phyloP scores from a whole-genome alignment of 2,113 vertebrate species.

The Castor canadensis region DNA sequence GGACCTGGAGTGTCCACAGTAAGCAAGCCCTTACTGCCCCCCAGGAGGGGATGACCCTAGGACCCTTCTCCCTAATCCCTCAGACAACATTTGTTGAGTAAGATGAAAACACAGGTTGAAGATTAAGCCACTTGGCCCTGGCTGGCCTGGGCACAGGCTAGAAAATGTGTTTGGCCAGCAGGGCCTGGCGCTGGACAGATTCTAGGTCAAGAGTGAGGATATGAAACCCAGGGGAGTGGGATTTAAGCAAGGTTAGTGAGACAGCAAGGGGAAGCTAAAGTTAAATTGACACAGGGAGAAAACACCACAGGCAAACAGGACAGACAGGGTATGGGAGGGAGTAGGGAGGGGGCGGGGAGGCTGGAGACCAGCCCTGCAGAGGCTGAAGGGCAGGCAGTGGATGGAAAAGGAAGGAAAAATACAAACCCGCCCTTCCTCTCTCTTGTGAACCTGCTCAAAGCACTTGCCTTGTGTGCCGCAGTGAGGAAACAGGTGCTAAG shows the following conservation, averaged over 20 bases:
- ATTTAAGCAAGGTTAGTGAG: background rate
- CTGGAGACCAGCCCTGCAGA: background rate
- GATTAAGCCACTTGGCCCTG: constrained; percentile 71
- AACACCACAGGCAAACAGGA: background rate
- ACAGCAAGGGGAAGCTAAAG: background rate
- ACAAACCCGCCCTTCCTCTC: constrained; percentile 69
- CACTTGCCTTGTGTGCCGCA: background rate
- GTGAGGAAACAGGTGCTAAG: constrained; percentile 73
- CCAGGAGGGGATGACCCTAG: background rate
- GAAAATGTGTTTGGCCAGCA: constrained; percentile 51
- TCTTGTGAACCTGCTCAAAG: constrained; percentile 59
- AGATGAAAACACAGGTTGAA: constrained; percentile 68
- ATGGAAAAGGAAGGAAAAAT: constrained; percentile 70
- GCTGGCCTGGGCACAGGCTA: constrained; percentile 40
- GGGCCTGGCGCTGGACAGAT: background rate
- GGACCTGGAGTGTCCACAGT: background rate
- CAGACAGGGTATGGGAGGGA: background rate
- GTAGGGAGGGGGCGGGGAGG: background rate
- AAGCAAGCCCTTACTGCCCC: constrained; percentile 4
- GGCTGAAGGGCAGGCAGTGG: constrained; percentile 79
- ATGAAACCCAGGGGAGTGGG: background rate
- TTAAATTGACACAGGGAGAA: background rate
- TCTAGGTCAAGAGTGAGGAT: background rate
- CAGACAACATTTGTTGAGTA: constrained; percentile 56
- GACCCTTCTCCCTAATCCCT: constrained; percentile 37